A percentile compares a stretch with the other conserved stretches of the same genome.
Conservation (phyloP, 2,888 invertebrate species). For the Autographa gamma region DNA sequence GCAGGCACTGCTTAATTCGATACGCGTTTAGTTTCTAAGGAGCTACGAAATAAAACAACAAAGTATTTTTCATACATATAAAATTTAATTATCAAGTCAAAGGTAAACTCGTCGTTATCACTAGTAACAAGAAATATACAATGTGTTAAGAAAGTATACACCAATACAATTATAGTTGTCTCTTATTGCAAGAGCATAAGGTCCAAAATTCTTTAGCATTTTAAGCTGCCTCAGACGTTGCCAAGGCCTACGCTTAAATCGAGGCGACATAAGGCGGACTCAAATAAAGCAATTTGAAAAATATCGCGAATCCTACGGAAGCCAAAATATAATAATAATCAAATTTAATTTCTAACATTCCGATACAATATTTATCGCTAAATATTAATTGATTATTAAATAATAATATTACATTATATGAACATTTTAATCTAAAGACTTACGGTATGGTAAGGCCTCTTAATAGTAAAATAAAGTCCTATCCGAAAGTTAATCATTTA, state of each 20-base stretch:
- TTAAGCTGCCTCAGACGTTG: slow-evolving; percentile 13
- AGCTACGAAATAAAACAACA: slow-evolving; percentile 50
- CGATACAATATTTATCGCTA: slow-evolving; percentile 67
- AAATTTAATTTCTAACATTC: slow-evolving; percentile 67
- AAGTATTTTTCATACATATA: slow-evolving; percentile 72
- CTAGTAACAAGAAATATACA: slow-evolving; percentile 86
- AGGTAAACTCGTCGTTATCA: slow-evolving; percentile 77
- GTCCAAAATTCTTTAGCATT: slow-evolving; percentile 53
- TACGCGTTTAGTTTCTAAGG: too few species aligned
- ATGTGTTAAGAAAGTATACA: slow-evolving; percentile 69
- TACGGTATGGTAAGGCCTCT: slow-evolving; percentile 78
- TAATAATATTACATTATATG: slow-evolving; percentile 74
- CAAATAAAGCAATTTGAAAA: slow-evolving; percentile 39
- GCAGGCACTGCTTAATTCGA: too few species aligned
- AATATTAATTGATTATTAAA: slow-evolving; percentile 75
- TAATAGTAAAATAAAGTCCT: slow-evolving; percentile 50
- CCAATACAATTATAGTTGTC: slow-evolving; percentile 64
- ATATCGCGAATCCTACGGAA: slow-evolving; percentile 65
- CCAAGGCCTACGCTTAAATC: slow-evolving; percentile 5
- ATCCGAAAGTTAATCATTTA: slow-evolving; percentile 15
- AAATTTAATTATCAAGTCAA: slow-evolving; percentile 84
- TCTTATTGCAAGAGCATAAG: slow-evolving; percentile 56
- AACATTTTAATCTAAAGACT: slow-evolving; percentile 67
- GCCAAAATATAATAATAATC: slow-evolving; percentile 69
- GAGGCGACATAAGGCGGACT: slow-evolving; percentile 18